These are phyloP conservation scores for Halotydeus destructor DNA, from an alignment of 1,140 invertebrate genomes.

Conservation along the genomic window DNA sequence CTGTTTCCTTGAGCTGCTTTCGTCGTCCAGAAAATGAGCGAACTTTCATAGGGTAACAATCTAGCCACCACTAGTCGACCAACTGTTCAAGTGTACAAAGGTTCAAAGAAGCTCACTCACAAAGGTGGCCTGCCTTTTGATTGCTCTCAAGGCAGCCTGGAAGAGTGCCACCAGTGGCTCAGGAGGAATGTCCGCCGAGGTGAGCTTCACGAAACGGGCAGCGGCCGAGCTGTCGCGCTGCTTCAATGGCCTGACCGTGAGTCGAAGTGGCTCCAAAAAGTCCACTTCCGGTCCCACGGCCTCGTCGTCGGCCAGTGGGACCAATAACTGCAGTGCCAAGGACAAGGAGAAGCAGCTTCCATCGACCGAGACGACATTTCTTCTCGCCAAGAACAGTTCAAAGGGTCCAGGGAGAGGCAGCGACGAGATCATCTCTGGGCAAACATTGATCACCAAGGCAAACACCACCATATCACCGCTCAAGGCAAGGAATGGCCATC, in stretches of 20 bases:
- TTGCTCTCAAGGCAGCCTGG: background rate
- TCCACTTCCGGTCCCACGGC: constrained; percentile 18
- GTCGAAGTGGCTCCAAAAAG: constrained; percentile 23
- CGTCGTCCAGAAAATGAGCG: too few species aligned
- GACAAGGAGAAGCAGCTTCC: too few species aligned
- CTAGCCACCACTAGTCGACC: too few species aligned
- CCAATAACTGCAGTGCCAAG: too few species aligned
- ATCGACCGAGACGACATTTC: too few species aligned
- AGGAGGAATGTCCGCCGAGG: constrained; percentile 16
- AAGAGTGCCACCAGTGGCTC: background rate
- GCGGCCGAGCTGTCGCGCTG: constrained; percentile 63
- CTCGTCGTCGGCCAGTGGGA: constrained; percentile 12
- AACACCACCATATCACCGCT: background rate
- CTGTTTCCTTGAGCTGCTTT: too few species aligned
- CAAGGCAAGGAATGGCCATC: background rate
- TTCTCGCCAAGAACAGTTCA: too few species aligned
- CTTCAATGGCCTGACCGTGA: constrained; percentile 56
- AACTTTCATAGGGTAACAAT: too few species aligned
- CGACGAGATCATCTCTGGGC: too few species aligned
- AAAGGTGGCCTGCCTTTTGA: background rate
- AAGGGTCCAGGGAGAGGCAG: too few species aligned
- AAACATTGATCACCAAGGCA: background rate
- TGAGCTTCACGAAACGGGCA: constrained; percentile 40
- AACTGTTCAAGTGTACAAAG: too few species aligned
- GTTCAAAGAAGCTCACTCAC: too few species aligned